Evolutionary conservation across 2,888 invertebrate species (phyloP).

Genomic region (Chrysolina haemoptera): DNA sequence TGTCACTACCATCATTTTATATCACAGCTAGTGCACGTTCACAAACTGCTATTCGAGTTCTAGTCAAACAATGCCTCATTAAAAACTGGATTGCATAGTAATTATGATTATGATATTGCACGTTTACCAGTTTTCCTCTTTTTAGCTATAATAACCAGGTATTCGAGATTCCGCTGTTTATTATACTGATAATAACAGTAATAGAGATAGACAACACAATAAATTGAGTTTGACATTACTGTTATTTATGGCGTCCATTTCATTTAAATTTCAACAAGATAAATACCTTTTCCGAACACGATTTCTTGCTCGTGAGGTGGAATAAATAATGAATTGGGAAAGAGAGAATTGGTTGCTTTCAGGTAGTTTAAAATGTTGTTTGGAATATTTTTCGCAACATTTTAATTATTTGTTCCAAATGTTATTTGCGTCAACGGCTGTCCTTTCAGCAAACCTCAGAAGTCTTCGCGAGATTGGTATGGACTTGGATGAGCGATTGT

Average conservation of each 20-base stretch:
- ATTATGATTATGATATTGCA: constrained; percentile 9
- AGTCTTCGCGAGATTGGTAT: too few relatives aligned
- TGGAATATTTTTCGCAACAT: neutral
- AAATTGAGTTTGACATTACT: constrained; percentile 39
- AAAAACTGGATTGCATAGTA: constrained; percentile 8
- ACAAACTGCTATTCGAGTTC: neutral
- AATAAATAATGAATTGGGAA: constrained; percentile 30
- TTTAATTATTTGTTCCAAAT: neutral
- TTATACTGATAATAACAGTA: constrained; percentile 28
- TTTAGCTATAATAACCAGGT: neutral
- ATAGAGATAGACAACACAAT: constrained; percentile 44
- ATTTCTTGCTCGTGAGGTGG: constrained; percentile 22
- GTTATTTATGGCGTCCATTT: constrained; percentile 41
- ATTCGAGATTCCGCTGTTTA: constrained; percentile 11
- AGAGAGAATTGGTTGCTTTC: neutral
- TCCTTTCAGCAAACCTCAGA: neutral
- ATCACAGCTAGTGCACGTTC: too few relatives aligned
- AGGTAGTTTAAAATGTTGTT: neutral
- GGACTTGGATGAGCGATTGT: too few relatives aligned
- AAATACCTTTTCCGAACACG: constrained; percentile 33
- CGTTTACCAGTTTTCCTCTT: constrained; percentile 14
- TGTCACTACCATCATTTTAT: too few relatives aligned
- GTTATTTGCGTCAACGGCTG: neutral
- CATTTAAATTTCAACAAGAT: constrained; percentile 35
- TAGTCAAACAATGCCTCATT: neutral